Percentiles rank a stretch among this genome's conserved stretches.
These are phyloP conservation scores for Epizoanthus rinbou DNA, from an alignment of 92 coral and sea anemone genomes.

Conservation along the genomic window DNA sequence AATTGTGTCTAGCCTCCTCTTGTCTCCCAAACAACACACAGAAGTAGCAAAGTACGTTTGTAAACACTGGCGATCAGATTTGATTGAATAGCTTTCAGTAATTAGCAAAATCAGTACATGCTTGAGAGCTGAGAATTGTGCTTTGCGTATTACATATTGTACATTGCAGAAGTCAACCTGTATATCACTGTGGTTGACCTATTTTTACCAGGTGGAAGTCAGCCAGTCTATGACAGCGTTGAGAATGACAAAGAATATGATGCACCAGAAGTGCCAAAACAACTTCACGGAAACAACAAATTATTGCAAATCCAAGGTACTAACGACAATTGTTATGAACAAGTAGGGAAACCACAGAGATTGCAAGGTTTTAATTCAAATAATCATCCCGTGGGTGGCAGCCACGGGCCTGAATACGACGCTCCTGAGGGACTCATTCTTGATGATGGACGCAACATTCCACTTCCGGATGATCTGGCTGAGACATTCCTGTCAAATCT, in stretches of 20 bases:
- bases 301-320: not conserved
- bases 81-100: too few species aligned
- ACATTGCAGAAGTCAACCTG: too few species aligned
- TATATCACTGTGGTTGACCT: too few species aligned
- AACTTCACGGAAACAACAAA: not conserved
- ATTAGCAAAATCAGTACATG: too few species aligned
- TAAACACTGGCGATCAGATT: too few species aligned
- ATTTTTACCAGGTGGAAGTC: not conserved
- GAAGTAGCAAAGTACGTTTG: too few species aligned
- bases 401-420: constrained; percentile 14
- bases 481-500: not conserved
- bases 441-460: constrained; percentile 7
- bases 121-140: too few species aligned
- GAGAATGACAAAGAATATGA: not conserved
- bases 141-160: too few species aligned
- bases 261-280: constrained; percentile 7
- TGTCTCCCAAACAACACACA: too few species aligned
- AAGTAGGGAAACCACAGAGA: not conserved
- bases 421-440: constrained; percentile 13
- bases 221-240: too few species aligned
- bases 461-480: not conserved
- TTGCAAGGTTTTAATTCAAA: not conserved
- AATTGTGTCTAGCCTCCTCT: too few species aligned
- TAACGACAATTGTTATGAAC: constrained; percentile 1
- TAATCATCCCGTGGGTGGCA: not conserved